Base-by-base conservation (phyloP, 2,888 invertebrate genomes). In the Drosophila dives region DNA sequence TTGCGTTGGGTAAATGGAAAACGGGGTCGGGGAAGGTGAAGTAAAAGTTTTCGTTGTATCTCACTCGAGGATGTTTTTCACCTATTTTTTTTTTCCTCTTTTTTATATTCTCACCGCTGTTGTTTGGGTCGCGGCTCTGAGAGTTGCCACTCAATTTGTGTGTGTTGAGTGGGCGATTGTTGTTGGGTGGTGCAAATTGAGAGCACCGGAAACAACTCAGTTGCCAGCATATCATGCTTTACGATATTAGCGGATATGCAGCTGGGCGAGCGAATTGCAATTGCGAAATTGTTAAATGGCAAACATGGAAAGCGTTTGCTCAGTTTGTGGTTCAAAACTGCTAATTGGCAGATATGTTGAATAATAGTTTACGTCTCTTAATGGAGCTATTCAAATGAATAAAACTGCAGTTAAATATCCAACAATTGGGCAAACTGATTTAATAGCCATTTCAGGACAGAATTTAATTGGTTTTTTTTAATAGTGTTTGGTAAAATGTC, bases 51-150 rank as follows among this genome's bases (percentile, higher is more conserved):
- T 34, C 50, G n/a, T 29, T 71, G 49, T 62, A 71, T 64, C 65
- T 65, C 73, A 76, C 73, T 69, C 63, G 45, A 62, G 64, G 63
- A 61, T 63, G 70, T 48, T 49, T 65, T 64, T 40, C 33, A 23
- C 34, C 34, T 29, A 6, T 56, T 36, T 29, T 8, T 56, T 36
- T 50, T 63, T 38, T 17, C 10, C 7, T 23, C 12, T 33, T 17
- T 17, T 36, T 63, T 29, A 38, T n/a, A 45, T 38, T 15, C 3
- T 40, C 5, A 40, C 55, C 38, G 59, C 63, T 53, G 53, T 62
- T 72, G 66, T 65, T 63, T 60, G 56, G 38, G 40, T 73, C 26
- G 61, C 42, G 29, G n/a, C 61, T 49, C 17, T 65, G 38, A 66
- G 36, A 45, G 65, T 51, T 51, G 45, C 45, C 60, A 49, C 67